A percentile compares a stretch with the other conserved stretches of the same genome.
Evolutionary conservation across 2,888 invertebrate genomes (phyloP).

Genomic region (Erebia epiphron): DNA sequence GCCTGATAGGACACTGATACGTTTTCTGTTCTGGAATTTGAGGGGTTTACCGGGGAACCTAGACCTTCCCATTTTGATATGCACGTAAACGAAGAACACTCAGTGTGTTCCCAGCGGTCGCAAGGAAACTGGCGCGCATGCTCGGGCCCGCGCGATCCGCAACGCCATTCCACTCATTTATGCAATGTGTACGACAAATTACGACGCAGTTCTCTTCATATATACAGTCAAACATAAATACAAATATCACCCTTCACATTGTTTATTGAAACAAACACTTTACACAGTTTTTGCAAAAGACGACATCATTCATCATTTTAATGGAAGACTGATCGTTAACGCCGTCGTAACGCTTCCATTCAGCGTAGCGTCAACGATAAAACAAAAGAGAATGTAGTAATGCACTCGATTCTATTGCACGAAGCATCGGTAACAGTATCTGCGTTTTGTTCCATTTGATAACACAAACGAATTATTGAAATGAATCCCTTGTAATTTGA

Average conservation of each 20-base stretch:
- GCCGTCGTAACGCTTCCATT: constrained; percentile 79
- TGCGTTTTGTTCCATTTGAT: constrained; percentile 70
- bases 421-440: constrained; percentile 59
- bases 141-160: constrained; percentile 80
- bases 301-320: constrained; percentile 79
- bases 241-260: constrained; percentile 71
- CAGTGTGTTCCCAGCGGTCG: constrained; percentile 78
- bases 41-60: constrained; percentile 95
- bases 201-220: constrained; percentile 78
- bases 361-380: constrained; percentile 74
- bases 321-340: constrained; percentile 77
- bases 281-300: constrained; percentile 74
- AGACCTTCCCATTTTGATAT: constrained; percentile 89
- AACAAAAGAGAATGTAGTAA: constrained; percentile 80
- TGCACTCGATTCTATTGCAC: constrained; percentile 64
- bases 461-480: constrained; percentile 67
- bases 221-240: constrained; percentile 69
- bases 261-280: constrained; percentile 74
- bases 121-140: constrained; percentile 81
- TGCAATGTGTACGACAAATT: constrained; percentile 80
- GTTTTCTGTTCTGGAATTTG: constrained; percentile 93
- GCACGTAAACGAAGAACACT: constrained; percentile 81
- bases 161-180: constrained; percentile 82
- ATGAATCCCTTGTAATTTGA: constrained; percentile 78
- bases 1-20: constrained; percentile 90